A percentile compares a stretch with the other conserved stretches of the same genome.
phyloP scores from a whole-genome alignment of 2,888 invertebrate genomes.

The Rotaria magnacalcarata region DNA sequence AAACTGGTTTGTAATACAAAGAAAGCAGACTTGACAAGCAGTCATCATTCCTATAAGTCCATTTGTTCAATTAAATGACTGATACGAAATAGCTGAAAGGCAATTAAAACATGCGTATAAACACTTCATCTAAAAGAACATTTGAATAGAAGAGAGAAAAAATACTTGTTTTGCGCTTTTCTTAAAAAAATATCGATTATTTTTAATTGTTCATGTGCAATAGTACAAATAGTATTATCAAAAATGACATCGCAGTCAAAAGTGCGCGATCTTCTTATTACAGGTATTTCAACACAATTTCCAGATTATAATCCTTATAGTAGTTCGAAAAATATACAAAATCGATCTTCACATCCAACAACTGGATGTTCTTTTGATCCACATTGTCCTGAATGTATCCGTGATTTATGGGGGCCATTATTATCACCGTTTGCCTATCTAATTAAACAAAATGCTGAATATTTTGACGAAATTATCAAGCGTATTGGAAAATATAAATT shows the following conservation, averaged over 20 bases:
- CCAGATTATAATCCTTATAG: background rate
- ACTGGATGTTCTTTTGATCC: background rate
- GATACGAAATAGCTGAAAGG: too few species aligned
- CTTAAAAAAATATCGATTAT: background rate
- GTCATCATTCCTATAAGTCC: too few species aligned
- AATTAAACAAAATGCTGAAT: slow-evolving; percentile 1
- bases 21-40: too few species aligned
- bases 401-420: background rate
- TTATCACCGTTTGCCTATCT: background rate
- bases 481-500: background rate
- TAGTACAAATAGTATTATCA: background rate
- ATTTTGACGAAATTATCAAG: background rate
- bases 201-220: too few species aligned
- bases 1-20: too few species aligned
- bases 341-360: background rate
- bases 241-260: background rate
- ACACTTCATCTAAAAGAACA: background rate
- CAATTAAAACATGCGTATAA: too few species aligned
- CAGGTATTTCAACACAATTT: slow-evolving; percentile 18
- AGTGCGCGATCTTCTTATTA: background rate
- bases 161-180: background rate
- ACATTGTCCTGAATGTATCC: slow-evolving; percentile 15
- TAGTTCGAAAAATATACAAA: background rate
- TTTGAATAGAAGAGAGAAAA: background rate
- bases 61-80: too few species aligned